Percentiles rank a stretch among this genome's conserved stretches.
These are phyloP conservation scores for Chauna torquata DNA, from an alignment of 2,113 vertebrate genomes.

Conservation along the genomic window DNA sequence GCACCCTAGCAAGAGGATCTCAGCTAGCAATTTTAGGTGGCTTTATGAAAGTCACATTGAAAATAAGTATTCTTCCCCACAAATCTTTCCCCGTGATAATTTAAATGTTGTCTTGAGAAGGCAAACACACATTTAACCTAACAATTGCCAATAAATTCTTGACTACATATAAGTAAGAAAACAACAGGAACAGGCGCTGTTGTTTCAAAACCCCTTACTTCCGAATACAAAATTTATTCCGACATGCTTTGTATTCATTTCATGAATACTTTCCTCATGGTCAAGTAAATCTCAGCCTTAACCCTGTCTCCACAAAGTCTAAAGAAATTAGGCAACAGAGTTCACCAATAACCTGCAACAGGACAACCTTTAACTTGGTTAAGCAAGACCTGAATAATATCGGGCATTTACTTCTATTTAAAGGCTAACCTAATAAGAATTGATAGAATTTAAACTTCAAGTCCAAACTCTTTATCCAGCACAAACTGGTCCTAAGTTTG, in stretches of 20 bases:
- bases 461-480: neutral
- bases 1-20: neutral
- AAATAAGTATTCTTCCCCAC: neutral
- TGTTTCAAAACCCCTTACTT: neutral
- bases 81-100: neutral
- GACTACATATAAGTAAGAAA: neutral
- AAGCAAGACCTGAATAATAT: constrained; percentile 26
- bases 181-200: neutral
- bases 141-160: neutral
- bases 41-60: neutral
- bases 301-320: neutral
- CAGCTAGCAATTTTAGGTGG: neutral
- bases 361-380: constrained; percentile 28
- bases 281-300: constrained; percentile 23
- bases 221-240: neutral
- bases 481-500: constrained; percentile 13
- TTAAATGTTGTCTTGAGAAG: neutral
- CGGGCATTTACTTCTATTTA: neutral
- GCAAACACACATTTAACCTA: neutral
- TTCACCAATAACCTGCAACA: neutral
- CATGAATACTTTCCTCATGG: neutral
- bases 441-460: neutral
- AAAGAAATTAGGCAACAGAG: constrained; percentile 17
- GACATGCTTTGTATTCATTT: neutral
- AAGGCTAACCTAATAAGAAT: neutral